A percentile compares a stretch with the other conserved stretches of the same genome.
Evolutionary conservation across 2,113 vertebrate species (phyloP).

Genomic region (Archocentrus centrarchus): DNA sequence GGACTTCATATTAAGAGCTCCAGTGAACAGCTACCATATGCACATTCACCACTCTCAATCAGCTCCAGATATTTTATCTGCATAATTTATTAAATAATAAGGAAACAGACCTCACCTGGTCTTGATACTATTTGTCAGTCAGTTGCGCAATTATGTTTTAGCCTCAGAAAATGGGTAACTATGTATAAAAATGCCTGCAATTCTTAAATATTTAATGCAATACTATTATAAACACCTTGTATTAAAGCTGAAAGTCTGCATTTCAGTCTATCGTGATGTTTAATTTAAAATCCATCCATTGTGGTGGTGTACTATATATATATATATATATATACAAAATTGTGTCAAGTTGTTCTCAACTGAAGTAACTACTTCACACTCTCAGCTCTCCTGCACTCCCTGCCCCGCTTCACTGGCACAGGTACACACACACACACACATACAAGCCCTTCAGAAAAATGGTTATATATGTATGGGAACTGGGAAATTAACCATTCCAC

Average conservation of each 20-base stretch:
- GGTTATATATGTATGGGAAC: not conserved
- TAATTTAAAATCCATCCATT: not conserved
- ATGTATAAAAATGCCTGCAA: not conserved
- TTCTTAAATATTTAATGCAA: not conserved
- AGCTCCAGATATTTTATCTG: not conserved
- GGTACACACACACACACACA: not conserved
- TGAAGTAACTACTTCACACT: not conserved
- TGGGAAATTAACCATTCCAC: not conserved
- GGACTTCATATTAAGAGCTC: not conserved
- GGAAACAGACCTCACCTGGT: accelerated
- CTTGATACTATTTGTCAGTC: not conserved
- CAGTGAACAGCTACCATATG: not conserved
- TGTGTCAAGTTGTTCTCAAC: not conserved
- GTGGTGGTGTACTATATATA: not conserved
- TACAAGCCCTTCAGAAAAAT: not conserved
- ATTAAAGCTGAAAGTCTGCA: not conserved
- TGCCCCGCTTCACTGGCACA: not conserved
- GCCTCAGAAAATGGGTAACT: not conserved
- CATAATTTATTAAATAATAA: not conserved
- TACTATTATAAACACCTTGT: not conserved
- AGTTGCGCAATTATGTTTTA: not conserved
- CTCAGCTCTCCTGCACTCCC: not conserved
- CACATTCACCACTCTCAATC: not conserved
- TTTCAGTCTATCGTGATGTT: not conserved
- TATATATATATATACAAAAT: not conserved